Percentiles rank a stretch among this genome's conserved stretches.
Evolutionary conservation across 2,888 invertebrate genomes (phyloP).

Genomic region (Drosophila greeni): DNA sequence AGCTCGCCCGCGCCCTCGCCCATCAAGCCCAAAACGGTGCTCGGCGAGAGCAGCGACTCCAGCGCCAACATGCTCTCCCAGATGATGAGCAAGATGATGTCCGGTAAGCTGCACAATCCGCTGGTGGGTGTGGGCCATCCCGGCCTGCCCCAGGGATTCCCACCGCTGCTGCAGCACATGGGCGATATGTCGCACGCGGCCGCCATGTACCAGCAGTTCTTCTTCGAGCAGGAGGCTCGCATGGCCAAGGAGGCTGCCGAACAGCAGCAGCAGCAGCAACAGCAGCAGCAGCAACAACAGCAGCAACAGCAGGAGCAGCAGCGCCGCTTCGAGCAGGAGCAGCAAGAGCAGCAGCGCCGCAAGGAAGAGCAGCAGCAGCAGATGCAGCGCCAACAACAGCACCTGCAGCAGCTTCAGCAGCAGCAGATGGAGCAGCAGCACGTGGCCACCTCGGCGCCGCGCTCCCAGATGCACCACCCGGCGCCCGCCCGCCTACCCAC

Average conservation of each 20-base stretch:
- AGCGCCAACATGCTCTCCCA: slow-evolving; percentile 81
- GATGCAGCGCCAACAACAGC: slow-evolving; percentile 80
- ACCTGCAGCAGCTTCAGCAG: slow-evolving; percentile 78
- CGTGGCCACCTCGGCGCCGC: slow-evolving; percentile 62
- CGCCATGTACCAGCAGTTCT: slow-evolving; percentile 88
- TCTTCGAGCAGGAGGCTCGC: slow-evolving; percentile 88
- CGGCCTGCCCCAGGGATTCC: slow-evolving; percentile 82
- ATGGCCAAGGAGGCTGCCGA: slow-evolving; percentile 84
- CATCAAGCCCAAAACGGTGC: slow-evolving; percentile 44
- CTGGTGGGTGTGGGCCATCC: slow-evolving; percentile 78
- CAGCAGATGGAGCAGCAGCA: slow-evolving; percentile 79
- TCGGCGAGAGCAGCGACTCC: slow-evolving; percentile 45
- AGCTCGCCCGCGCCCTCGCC: slow-evolving; percentile 60
- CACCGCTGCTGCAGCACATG: slow-evolving; percentile 81
- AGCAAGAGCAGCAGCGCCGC: slow-evolving; percentile 79
- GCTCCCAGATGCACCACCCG: slow-evolving; percentile 72
- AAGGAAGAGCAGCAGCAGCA: slow-evolving; percentile 77
- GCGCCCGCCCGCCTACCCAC: slow-evolving; percentile 73
- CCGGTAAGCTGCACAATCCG: slow-evolving; percentile 81
- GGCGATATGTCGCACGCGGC: slow-evolving; percentile 82
- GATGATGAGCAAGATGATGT: slow-evolving; percentile 84
- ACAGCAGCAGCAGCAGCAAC: slow-evolving; percentile 79
- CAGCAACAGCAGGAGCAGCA: slow-evolving; percentile 81
- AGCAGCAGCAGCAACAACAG: slow-evolving; percentile 79
- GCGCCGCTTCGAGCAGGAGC: slow-evolving; percentile 81